phyloP scores from a whole-genome alignment of 2,113 vertebrate species.

The Glareola pratincola region DNA sequence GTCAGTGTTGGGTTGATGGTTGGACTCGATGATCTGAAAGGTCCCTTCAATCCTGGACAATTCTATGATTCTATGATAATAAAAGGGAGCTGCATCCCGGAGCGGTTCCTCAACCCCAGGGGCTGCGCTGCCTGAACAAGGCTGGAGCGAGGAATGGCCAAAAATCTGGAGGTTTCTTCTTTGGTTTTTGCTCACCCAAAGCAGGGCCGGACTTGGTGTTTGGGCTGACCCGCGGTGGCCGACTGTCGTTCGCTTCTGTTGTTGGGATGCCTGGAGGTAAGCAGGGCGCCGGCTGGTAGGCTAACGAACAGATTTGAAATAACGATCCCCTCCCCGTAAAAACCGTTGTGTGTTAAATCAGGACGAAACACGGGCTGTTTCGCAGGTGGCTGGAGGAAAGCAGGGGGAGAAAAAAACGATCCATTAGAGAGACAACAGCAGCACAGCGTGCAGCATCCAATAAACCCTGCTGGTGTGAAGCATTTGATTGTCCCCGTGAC shows the following conservation, averaged over 20 bases:
- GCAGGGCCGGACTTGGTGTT: background rate
- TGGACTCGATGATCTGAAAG: background rate
- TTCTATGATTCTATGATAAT: background rate
- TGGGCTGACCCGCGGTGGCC: background rate
- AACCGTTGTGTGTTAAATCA: background rate
- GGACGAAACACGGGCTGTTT: background rate
- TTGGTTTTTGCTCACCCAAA: background rate
- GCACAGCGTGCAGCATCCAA: background rate
- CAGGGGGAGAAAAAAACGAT: background rate
- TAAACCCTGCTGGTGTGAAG: background rate
- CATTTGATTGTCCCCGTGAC: background rate
- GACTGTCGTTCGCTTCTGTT: background rate
- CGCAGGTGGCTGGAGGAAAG: background rate
- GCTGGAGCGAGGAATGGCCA: fast-evolving
- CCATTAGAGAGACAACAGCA: background rate
- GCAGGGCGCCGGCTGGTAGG: background rate
- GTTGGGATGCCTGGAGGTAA: background rate
- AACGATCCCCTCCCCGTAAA: background rate
- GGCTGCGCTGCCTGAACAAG: background rate
- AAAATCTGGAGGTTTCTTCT: background rate
- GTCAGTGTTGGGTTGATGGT: background rate
- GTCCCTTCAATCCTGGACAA: background rate
- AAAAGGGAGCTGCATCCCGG: background rate
- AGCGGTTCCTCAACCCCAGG: background rate
- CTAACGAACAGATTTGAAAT: background rate